A percentile compares a stretch with the other conserved stretches of the same genome.
Evolutionary conservation across 2,797 vertebrate genomes (phyloP).

Genomic region (Botia almorhae): DNA sequence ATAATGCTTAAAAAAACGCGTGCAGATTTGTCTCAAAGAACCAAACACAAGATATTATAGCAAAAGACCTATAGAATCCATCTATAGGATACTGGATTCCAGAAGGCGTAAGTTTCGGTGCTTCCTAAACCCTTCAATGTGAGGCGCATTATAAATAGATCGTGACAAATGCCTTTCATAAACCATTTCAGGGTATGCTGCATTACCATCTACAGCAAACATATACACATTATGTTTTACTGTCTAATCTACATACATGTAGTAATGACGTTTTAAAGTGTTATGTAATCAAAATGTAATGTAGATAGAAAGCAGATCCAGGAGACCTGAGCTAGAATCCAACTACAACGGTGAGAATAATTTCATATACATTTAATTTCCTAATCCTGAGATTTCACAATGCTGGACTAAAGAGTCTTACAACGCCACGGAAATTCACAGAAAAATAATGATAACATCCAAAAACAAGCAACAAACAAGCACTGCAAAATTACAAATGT

Average conservation of each 20-base stretch:
- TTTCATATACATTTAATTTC: not conserved
- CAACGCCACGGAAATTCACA: not conserved
- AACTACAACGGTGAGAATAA: not conserved
- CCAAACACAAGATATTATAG: not conserved
- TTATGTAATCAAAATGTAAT: conserved; percentile 6
- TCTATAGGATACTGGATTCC: not conserved
- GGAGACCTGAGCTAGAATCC: not conserved
- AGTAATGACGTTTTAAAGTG: not conserved
- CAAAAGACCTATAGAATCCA: conserved; percentile 11
- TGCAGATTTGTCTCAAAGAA: not conserved
- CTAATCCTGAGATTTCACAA: not conserved
- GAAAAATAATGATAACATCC: too few species aligned
- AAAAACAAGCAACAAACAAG: not conserved
- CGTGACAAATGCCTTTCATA: conserved; percentile 1
- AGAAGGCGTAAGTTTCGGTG: not conserved
- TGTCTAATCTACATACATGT: not conserved
- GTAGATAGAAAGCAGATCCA: not conserved
- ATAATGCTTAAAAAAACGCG: conserved; percentile 8
- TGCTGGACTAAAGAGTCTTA: not conserved
- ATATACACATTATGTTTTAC: not conserved
- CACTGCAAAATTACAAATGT: not conserved
- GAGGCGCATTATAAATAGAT: conserved; percentile 26
- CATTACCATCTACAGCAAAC: not conserved
- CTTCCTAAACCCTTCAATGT: conserved; percentile 1
- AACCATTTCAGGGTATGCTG: not conserved